These are phyloP conservation scores for Pheosia tremula DNA, from an alignment of 2,888 invertebrate genomes.

Conservation along the genomic window DNA sequence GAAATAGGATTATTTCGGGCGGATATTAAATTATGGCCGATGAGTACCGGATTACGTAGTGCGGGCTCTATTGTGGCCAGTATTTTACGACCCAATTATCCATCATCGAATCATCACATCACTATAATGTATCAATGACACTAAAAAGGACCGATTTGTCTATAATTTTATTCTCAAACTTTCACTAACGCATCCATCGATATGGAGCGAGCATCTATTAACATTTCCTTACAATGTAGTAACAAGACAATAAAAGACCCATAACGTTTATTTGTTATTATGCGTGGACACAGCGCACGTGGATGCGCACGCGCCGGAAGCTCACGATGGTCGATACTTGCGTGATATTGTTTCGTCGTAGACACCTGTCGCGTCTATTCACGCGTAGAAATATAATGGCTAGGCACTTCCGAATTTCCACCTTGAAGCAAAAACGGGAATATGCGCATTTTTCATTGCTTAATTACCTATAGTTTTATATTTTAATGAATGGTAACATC, in stretches of 20 bases:
- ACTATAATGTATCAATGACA: conserved; percentile 22
- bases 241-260: conserved; percentile 53
- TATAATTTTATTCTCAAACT: conserved; percentile 24
- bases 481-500: too few species aligned
- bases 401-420: conserved; percentile 39
- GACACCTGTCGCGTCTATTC: conserved; percentile 56
- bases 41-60: conserved; percentile 64
- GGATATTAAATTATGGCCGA: conserved; percentile 82
- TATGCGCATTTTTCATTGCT: too few species aligned
- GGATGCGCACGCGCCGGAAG: conserved; percentile 73
- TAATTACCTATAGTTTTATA: too few species aligned
- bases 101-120: conserved; percentile 29
- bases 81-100: conserved; percentile 53
- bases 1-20: conserved; percentile 77
- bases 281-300: conserved; percentile 55
- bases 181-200: conserved; percentile 18
- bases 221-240: conserved; percentile 52
- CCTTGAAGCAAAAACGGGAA: not conserved
- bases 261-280: conserved; percentile 52
- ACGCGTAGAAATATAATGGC: conserved; percentile 59
- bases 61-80: conserved; percentile 70
- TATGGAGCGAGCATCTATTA: conserved; percentile 39
- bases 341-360: conserved; percentile 56
- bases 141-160: conserved; percentile 23
- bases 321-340: conserved; percentile 50